Conservation (phyloP, 2,113 vertebrate species). For the Falcunculus frontatus region DNA sequence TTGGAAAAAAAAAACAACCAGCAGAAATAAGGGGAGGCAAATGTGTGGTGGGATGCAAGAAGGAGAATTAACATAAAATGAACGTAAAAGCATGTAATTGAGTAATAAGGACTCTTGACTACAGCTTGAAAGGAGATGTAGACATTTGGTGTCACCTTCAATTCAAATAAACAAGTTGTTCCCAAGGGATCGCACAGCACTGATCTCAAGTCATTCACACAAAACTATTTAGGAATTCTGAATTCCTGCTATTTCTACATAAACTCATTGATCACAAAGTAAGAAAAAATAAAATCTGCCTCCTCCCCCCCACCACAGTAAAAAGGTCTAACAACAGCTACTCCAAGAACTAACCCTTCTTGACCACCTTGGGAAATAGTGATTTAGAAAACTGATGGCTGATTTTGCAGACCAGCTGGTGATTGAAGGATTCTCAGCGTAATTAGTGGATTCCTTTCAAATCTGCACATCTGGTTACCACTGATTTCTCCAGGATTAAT, state of each 20-base stretch:
- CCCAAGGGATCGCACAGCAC: not conserved
- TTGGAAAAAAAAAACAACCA: not conserved
- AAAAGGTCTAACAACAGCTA: not conserved
- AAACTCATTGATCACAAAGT: not conserved
- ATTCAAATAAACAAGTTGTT: not conserved
- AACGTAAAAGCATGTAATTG: not conserved
- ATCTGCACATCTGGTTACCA: not conserved
- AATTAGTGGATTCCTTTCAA: not conserved
- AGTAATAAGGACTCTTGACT: not conserved
- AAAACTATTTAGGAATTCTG: not conserved
- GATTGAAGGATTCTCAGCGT: not conserved
- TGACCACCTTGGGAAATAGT: not conserved
- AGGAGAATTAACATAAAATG: not conserved
- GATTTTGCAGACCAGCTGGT: not conserved
- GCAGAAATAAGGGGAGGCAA: not conserved
- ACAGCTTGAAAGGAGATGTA: not conserved
- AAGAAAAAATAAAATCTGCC: not conserved
- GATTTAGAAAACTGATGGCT: not conserved
- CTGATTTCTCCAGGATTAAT: not conserved
- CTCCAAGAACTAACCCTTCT: not conserved
- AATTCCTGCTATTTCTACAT: not conserved
- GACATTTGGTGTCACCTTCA: not conserved
- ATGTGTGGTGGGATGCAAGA: not conserved
- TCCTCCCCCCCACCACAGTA: rapidly evolving
- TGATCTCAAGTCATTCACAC: not conserved